phyloP scores from a whole-genome alignment of 2,888 invertebrate species.

The Hydrotaea diabolus region DNA sequence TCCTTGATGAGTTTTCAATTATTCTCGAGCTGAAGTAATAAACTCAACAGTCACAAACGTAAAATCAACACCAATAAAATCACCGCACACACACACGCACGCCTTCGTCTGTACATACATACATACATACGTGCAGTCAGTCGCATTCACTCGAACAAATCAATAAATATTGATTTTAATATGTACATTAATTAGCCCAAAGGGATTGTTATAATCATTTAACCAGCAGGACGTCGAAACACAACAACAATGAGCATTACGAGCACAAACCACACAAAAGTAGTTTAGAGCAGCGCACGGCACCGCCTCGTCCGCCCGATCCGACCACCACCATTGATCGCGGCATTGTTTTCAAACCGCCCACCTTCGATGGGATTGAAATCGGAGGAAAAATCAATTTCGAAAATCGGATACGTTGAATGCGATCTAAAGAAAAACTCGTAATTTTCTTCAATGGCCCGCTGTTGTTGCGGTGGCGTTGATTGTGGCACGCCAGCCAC shows the following conservation, averaged over 20 bases:
- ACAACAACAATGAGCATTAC: neutral
- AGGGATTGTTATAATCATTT: slow-evolving; percentile 52
- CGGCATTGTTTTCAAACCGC: neutral
- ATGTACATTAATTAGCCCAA: slow-evolving; percentile 55
- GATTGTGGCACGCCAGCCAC: neutral
- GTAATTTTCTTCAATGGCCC: neutral
- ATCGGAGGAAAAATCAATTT: neutral
- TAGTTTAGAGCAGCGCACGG: neutral
- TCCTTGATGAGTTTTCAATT: slow-evolving; percentile 57
- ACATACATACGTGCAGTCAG: neutral
- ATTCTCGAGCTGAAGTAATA: slow-evolving; percentile 36
- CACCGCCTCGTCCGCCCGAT: slow-evolving; percentile 4
- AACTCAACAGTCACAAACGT: neutral
- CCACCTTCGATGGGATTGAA: neutral
- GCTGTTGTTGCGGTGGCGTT: neutral
- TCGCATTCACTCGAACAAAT: neutral
- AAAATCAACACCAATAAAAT: neutral
- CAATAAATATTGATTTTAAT: slow-evolving; percentile 53
- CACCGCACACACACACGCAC: neutral
- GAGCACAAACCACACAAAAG: neutral
- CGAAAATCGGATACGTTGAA: neutral
- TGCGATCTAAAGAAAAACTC: neutral
- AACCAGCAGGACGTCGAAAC: slow-evolving; percentile 48
- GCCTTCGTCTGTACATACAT: neutral
- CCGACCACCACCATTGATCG: slow-evolving; percentile 31